Evolutionary conservation across 2,888 invertebrate genomes (phyloP), one percentile per base, ranked within the genome.

Genomic region (Steinernema scapterisci): DNA sequence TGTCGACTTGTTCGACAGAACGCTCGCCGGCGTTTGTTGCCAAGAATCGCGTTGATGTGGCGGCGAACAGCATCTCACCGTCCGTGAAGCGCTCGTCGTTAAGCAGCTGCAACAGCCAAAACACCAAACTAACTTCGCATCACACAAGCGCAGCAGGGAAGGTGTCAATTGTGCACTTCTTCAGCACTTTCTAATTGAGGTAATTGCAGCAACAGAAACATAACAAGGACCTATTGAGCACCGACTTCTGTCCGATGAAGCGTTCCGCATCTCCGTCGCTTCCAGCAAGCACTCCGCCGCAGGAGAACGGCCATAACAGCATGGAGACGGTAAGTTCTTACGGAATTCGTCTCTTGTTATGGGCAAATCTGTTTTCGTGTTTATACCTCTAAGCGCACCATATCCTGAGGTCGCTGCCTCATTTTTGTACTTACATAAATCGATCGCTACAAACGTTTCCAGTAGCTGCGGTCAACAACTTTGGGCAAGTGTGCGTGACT

Each of bases 1-100:
- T 25, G 63, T 63, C 63, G 63, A 63, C 63, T 27, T 31, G 63
- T 27, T 63, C 63, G 63, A 63, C 63, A 7, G 63, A 63, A 63
- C 63, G 63, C 31, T 63, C 63, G 16, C 16, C 63, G 63, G 31
- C 63, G 31, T 63, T 63, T 13, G 63, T 63, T 63, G 63, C 63
- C 38, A 38, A 63, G 63, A 63, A 63, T 63, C 38, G 63, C 63
- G 13, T 63, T 63, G 31, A 31, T 63, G 63, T 27, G 38, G 27
- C 38, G 31, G 63, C 63, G 63, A 63, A 31, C 31, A 63, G 31
- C 63, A 16, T 13, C 38, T 63, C 63, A 25, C 63, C 31, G 16
- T 25, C 27, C 38, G 63, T 31, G 63, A 63, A 63, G 27, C 27
- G 63, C 63, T 27, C 63, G 63, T 63, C 25, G 19, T 63, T 63